Conservation (phyloP, 2,888 invertebrate genomes). For the Allacma fusca region DNA sequence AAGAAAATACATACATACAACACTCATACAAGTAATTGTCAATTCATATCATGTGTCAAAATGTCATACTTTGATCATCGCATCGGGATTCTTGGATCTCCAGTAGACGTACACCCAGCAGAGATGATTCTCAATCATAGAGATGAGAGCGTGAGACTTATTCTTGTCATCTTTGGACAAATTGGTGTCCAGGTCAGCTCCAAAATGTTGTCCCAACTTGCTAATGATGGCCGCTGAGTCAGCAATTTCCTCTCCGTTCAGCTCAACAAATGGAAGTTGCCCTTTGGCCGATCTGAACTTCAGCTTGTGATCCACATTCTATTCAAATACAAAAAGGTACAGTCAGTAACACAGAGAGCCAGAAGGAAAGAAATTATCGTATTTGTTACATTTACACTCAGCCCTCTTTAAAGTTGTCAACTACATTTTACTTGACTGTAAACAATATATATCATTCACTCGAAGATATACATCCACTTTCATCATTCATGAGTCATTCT, state of each 20-base stretch:
- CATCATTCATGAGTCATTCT: constrained; percentile 5
- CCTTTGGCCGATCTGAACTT: constrained; percentile 94
- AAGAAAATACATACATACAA: background rate
- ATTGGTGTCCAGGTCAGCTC: constrained; percentile 82
- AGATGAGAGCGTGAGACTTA: constrained; percentile 88
- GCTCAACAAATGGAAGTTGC: constrained; percentile 90
- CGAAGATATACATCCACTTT: background rate
- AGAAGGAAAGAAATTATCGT: background rate
- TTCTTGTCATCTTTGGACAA: constrained; percentile 86
- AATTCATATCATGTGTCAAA: constrained; percentile 33
- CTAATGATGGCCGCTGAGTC: constrained; percentile 91
- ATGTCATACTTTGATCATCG: constrained; percentile 72
- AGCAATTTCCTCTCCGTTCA: constrained; percentile 93
- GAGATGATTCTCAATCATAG: constrained; percentile 94
- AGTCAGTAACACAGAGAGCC: too few relatives aligned
- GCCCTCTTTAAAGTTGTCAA: too few relatives aligned
- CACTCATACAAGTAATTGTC: constrained; percentile 13
- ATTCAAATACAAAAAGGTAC: constrained; percentile 60
- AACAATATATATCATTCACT: background rate
- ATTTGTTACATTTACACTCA: background rate
- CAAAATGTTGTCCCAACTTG: constrained; percentile 82
- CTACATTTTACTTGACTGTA: too few relatives aligned
- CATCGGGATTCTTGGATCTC: constrained; percentile 91
- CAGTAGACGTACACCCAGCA: constrained; percentile 87
- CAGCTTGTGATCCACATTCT: constrained; percentile 95